A percentile compares a stretch with the other conserved stretches of the same genome.
Conservation (phyloP, 2,888 invertebrate genomes). For the Brenthis hecate region DNA sequence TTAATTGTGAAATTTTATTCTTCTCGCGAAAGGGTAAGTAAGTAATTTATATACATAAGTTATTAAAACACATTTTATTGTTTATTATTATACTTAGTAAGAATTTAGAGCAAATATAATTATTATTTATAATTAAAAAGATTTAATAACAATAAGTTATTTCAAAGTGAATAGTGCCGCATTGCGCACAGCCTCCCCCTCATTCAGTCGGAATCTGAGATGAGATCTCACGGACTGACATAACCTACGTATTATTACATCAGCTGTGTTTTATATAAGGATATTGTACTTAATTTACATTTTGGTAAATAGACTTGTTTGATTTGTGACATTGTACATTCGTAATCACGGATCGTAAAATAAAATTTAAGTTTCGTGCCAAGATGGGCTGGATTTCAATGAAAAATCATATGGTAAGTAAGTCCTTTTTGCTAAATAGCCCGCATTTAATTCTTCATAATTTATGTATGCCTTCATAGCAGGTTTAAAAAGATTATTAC, state of each 20-base stretch:
- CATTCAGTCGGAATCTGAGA: conserved; percentile 71
- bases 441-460: too few species aligned
- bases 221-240: conserved; percentile 69
- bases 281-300: conserved; percentile 4
- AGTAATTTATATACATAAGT: not conserved
- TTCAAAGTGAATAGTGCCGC: conserved; percentile 66
- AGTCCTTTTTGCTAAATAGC: conserved; percentile 41
- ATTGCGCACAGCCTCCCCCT: conserved; percentile 79
- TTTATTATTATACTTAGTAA: not conserved
- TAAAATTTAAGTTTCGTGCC: conserved; percentile 63
- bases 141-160: conserved; percentile 34
- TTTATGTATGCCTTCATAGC: too few species aligned
- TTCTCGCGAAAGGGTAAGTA: conserved; percentile 10
- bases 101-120: not conserved
- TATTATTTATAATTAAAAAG: conserved; percentile 9
- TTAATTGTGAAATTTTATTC: not conserved
- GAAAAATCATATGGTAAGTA: conserved; percentile 80
- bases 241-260: conserved; percentile 59
- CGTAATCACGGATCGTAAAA: conserved; percentile 63
- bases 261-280: conserved; percentile 25
- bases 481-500: too few species aligned
- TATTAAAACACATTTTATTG: not conserved
- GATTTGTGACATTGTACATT: conserved; percentile 20
- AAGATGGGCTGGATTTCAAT: conserved; percentile 80
- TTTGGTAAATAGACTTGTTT: conserved; percentile 1